These are phyloP conservation scores for Drosophila repletoides DNA, from an alignment of 1,140 invertebrate genomes.

Conservation along the genomic window DNA sequence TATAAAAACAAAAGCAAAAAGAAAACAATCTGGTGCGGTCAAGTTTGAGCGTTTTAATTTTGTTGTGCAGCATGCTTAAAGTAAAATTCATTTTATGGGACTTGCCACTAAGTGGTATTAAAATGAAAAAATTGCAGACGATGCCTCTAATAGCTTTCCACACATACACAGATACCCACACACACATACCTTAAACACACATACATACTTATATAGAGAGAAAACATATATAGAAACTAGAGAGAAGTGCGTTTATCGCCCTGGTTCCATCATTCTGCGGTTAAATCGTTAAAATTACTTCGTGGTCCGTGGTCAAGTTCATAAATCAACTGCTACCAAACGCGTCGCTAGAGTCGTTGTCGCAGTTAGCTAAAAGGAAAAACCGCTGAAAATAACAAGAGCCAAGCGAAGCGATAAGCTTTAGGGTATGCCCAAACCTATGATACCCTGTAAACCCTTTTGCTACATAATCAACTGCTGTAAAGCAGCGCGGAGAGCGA, in stretches of 20 bases:
- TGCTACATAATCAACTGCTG: not conserved
- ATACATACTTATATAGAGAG: conserved; percentile 13
- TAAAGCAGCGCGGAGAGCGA: too few species aligned
- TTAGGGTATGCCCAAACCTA: not conserved
- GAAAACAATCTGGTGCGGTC: conserved; percentile 1
- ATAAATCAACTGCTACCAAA: conserved; percentile 69
- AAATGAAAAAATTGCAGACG: conserved; percentile 65
- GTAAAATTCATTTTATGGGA: conserved; percentile 68
- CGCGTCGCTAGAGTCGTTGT: conserved; percentile 33
- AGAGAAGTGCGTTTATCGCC: conserved; percentile 59
- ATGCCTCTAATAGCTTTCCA: conserved; percentile 74
- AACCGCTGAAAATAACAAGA: conserved; percentile 32
- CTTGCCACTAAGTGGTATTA: conserved; percentile 69
- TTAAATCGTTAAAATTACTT: conserved; percentile 77
- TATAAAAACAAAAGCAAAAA: not conserved
- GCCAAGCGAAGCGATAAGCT: conserved; percentile 3
- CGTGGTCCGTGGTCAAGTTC: conserved; percentile 77
- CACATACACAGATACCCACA: conserved; percentile 24
- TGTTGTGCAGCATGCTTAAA: conserved; percentile 33
- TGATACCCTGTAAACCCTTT: conserved; percentile 27
- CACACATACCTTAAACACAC: conserved; percentile 12
- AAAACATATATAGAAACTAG: conserved; percentile 7
- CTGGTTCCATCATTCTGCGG: conserved; percentile 77
- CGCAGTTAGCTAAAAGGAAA: conserved; percentile 54
- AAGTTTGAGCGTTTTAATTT: conserved; percentile 22